A percentile compares a stretch with the other conserved stretches of the same genome.
Evolutionary conservation across 2,888 invertebrate species (phyloP).

Genomic region (Cephus rjabovi): DNA sequence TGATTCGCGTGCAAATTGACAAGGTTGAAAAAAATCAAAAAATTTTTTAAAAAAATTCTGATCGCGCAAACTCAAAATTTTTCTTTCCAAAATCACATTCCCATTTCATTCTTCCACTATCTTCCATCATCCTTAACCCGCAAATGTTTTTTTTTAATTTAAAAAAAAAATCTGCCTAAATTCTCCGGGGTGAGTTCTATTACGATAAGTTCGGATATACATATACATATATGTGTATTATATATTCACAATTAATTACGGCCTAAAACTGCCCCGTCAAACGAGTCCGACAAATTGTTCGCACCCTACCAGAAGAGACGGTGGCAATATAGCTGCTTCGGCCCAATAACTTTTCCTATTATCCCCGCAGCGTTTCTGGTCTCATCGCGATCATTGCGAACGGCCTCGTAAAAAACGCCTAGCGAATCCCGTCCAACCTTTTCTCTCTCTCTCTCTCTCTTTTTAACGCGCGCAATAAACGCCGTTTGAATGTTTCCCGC

Average conservation of each 20-base stretch:
- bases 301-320: not conserved
- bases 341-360: not conserved
- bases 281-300: not conserved
- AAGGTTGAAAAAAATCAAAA: not conserved
- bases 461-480: not conserved
- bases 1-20: no score
- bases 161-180: not conserved
- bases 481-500: not conserved
- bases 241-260: not conserved
- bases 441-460: not conserved
- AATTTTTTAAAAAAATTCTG: no score
- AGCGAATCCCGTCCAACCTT: not conserved
- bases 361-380: not conserved
- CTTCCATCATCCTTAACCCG: not conserved
- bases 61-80: no score
- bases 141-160: not conserved
- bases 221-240: no score
- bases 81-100: no score
- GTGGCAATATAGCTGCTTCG: not conserved
- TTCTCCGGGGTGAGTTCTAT: not conserved
- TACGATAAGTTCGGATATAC: not conserved
- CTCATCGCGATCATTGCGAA: not conserved
- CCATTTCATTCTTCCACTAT: not conserved
- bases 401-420: not conserved
- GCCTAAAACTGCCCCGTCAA: not conserved